Evolutionary conservation across 2,797 vertebrate species (phyloP).

Genomic region (Leptoclinus maculatus): DNA sequence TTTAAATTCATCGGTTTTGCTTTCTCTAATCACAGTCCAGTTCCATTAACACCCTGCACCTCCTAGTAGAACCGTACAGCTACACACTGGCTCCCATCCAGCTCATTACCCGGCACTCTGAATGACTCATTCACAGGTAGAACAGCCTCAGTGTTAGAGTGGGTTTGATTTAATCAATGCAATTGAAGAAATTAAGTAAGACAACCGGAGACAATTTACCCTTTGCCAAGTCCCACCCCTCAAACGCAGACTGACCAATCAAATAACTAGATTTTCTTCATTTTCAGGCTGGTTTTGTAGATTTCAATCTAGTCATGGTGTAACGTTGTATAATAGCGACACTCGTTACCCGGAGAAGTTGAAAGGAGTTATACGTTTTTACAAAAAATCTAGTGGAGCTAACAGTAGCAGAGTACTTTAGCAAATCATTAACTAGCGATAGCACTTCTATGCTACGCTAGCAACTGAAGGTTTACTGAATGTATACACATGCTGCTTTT

Average conservation of each 20-base stretch:
- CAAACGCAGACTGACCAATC: background rate
- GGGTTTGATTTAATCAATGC: conserved; percentile 6
- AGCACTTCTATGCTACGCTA: background rate
- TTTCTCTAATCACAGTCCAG: conserved; percentile 36
- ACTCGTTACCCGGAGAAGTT: background rate
- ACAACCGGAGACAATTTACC: conserved; percentile 35
- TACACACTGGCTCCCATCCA: conserved; percentile 35
- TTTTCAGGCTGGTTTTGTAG: background rate
- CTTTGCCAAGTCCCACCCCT: background rate
- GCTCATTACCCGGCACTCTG: conserved; percentile 48
- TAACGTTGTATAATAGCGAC: background rate
- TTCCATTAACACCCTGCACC: conserved; percentile 53
- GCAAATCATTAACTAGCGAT: too few species aligned
- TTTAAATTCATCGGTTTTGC: conserved; percentile 25
- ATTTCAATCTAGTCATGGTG: background rate
- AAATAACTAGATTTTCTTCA: background rate
- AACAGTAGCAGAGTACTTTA: too few species aligned
- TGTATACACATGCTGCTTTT: too few species aligned
- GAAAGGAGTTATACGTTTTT: background rate
- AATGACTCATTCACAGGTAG: conserved; percentile 25
- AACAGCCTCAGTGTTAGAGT: conserved; percentile 1
- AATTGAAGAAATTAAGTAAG: conserved; percentile 28
- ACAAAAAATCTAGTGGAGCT: too few species aligned
- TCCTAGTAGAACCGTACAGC: conserved; percentile 41
- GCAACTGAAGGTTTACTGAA: too few species aligned